Base-by-base conservation (phyloP, 2,888 invertebrate genomes). In the Xanthia icteritia region DNA sequence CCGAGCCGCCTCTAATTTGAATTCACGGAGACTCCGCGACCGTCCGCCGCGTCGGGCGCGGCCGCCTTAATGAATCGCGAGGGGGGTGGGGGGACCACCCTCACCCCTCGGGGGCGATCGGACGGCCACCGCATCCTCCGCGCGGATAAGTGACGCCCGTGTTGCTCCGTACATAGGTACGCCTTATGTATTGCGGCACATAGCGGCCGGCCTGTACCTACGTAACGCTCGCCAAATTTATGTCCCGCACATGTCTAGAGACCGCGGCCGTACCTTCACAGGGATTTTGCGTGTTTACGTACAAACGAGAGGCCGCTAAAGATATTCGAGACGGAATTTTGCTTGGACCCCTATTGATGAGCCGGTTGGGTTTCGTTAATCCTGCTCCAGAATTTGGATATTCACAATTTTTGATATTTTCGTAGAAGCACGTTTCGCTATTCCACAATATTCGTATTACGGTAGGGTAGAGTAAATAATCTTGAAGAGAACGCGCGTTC, bases 21-120 rank as follows among this genome's bases (percentile, higher is more conserved):
- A 96, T 97, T 97, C 96, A 96, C 96, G 95, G 96, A 96, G 96
- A 95, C 96, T 96, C 95, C 96, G 96, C 95, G 96, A 95, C 96
- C 95, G 95, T 95, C 96, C 94, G 95, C 96, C 96, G 95, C 95
- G 95, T 93, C 94, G 95, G 95, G 95, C 96, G 96, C 96, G 96
- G 96, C 96, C 96, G 96, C 95, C 96, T 96, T 96, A 96, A 96
- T 96, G 96, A 96, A 95, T 94, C 94, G 94, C 94, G 95, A 93
- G 93, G 94, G 94, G 94, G 91, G 85, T 90, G 92, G 90, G 91
- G 93, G 88, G 91, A 90, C 88, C 89, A 90, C 91, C 92, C 83
- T 86, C 81, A 90, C 92, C 91, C 87, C 89, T 90, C 81, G 89
- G 94, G 94, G 94, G 94, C 90, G 94, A 95, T 95, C 95, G 95